phyloP scores from a whole-genome alignment of 2,888 invertebrate genomes.

The Harpalus rubripes region DNA sequence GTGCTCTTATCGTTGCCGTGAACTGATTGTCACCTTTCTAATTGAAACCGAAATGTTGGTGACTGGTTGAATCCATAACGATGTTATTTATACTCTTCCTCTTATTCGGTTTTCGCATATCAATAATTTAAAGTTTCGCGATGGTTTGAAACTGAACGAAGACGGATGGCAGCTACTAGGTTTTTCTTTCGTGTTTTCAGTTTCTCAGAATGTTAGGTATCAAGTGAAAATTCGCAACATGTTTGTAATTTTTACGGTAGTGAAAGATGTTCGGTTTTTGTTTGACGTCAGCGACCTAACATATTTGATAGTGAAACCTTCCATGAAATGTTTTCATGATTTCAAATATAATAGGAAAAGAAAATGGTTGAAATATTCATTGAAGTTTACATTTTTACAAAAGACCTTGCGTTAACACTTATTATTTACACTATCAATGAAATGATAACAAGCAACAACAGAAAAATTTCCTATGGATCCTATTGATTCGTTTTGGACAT shows the following conservation, averaged over 20 bases:
- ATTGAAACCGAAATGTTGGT: background rate
- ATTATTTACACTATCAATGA: too few species aligned
- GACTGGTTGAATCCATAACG: slow-evolving; percentile 23
- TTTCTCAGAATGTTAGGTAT: slow-evolving; percentile 36
- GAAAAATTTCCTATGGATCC: too few species aligned
- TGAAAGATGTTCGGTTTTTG: slow-evolving; percentile 36
- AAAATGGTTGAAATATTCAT: slow-evolving; percentile 3
- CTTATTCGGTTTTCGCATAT: slow-evolving; percentile 18
- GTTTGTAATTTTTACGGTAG: slow-evolving; percentile 39
- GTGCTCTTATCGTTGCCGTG: background rate
- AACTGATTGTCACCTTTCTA: slow-evolving; percentile 4
- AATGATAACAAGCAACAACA: too few species aligned
- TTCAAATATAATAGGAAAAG: background rate
- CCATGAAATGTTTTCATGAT: slow-evolving; percentile 19
- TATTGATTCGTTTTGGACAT: too few species aligned
- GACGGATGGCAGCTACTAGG: slow-evolving; percentile 36
- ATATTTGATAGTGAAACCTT: slow-evolving; percentile 22
- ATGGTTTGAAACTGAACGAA: slow-evolving; percentile 20
- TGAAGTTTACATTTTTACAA: too few species aligned
- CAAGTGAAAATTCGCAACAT: slow-evolving; percentile 35
- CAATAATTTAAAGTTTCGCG: slow-evolving; percentile 32
- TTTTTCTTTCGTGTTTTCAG: slow-evolving; percentile 27
- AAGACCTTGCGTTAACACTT: too few species aligned
- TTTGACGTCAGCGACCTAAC: slow-evolving; percentile 14
- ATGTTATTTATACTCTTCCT: slow-evolving; percentile 47